Evolutionary conservation across 64 coral and sea anemone species (phyloP).

Genomic region (Orbicella faveolata): DNA sequence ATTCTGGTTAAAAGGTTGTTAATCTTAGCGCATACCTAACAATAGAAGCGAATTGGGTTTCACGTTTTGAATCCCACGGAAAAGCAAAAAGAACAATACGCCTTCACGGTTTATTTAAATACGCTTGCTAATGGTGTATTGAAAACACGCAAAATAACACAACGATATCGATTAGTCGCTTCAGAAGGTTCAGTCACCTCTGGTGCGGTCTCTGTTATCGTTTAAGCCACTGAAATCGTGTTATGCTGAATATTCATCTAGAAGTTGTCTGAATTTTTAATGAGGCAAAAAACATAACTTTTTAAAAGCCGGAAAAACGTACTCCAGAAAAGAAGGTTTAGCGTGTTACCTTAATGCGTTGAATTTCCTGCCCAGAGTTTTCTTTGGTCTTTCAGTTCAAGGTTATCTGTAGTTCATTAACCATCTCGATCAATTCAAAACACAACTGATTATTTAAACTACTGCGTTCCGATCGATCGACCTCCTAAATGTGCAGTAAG

Average conservation of each 20-base stretch:
- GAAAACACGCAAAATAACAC: constrained; percentile 48
- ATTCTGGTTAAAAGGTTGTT: constrained; percentile 48
- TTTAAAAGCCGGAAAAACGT: constrained; percentile 43
- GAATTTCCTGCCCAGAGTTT: constrained; percentile 1
- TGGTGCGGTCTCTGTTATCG: neutral
- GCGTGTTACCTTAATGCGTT: neutral
- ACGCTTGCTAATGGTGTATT: constrained; percentile 18
- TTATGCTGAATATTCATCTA: neutral
- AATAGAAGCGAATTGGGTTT: constrained; percentile 34
- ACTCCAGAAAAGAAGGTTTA: neutral
- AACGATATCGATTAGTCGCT: constrained; percentile 11
- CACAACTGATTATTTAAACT: neutral
- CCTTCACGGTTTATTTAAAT: constrained; percentile 49
- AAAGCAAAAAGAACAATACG: constrained; percentile 23
- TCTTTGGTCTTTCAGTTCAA: neutral
- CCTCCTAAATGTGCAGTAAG: constrained; percentile 23
- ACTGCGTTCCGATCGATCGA: constrained; percentile 4
- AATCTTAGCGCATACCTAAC: constrained; percentile 37
- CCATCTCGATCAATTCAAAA: neutral
- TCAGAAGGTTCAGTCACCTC: neutral
- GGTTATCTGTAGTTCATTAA: neutral
- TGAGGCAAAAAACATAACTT: neutral
- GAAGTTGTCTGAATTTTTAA: neutral
- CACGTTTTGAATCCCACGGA: constrained; percentile 35
- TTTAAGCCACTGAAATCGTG: neutral